Base-by-base conservation (phyloP, 2,797 vertebrate species). In the Dryobates pubescens region DNA sequence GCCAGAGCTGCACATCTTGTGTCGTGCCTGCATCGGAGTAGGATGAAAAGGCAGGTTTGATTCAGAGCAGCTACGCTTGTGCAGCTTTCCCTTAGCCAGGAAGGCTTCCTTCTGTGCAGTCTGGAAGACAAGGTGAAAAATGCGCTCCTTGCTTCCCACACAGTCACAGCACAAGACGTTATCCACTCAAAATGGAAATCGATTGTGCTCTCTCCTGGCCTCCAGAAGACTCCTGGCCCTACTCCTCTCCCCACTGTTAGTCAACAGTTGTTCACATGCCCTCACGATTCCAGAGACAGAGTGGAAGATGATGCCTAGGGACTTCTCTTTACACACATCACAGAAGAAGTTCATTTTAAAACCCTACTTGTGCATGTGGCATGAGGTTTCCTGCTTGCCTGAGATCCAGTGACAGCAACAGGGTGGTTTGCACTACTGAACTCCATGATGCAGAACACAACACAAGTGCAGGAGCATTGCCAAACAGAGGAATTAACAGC, bases 241-340 rank as follows among this genome's bases (percentile, higher is more conserved):
- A 9, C 30, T 56, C 20, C 36, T 38, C 26, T 78, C 24, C 10
- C 20, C 53, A 45, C 19, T 34, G 10, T 32, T 49, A 26, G 23
- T 29, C 72, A 82, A 56, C 17, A 68, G 16, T 13, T 20, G 38
- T 62, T 65, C n/a, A 38, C 3, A 53, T 9, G 17, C 8, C 36
- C 29, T 71, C 29, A 38, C 29, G 38, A 73, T 29, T 30, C 75
- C 23, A 59, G 57, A 56, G 32, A 34, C 49, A 65, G 56, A 56
- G 8, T 14, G 43, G 57, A 78, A 67, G 43, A 14, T 0, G 0
- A n/a, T 76, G 64, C 59, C 43, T 15, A 22, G 36, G 20, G 15
- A 63, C 24, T 59, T 69, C 32, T 82, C 43, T 57, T 57, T 34
- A 54, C 26, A 38, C 0, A 68, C n/a, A 20, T 23, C 71, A 87